Evolutionary conservation across 2,797 vertebrate species (phyloP).

Genomic region (Atherinosoma microstoma): DNA sequence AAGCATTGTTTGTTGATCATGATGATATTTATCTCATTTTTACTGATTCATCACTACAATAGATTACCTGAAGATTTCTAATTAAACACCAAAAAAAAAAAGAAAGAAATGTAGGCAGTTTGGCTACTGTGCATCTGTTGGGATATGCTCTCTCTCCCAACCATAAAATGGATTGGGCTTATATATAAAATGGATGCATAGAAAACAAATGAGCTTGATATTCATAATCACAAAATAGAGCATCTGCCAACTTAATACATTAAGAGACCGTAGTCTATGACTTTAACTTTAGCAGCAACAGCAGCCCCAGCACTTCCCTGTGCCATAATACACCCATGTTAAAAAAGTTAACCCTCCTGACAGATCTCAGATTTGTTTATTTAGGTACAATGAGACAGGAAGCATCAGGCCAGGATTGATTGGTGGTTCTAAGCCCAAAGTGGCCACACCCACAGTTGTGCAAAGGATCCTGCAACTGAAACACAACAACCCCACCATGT

Average conservation of each 20-base stretch:
- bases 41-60: background rate
- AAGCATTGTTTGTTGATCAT: background rate
- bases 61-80: background rate
- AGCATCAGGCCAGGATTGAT: slow-evolving; percentile 92
- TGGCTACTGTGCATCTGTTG: no score
- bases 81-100: no score
- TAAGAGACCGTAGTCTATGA: no score
- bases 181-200: no score
- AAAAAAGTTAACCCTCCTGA: slow-evolving; percentile 3
- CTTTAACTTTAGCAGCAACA: no score
- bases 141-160: no score
- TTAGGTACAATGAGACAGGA: slow-evolving; percentile 92
- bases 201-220: background rate
- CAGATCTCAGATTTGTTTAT: background rate
- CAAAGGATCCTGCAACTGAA: slow-evolving; percentile 92
- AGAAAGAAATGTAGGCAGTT: background rate
- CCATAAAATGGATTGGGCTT: no score
- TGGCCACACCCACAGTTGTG: slow-evolving; percentile 92
- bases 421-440: slow-evolving; percentile 95
- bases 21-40: background rate
- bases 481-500: slow-evolving; percentile 91
- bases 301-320: no score
- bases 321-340: no score
- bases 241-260: background rate
- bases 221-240: background rate